These are phyloP conservation scores for Caenorhabditis japonica DNA, from an alignment of 2,888 invertebrate genomes.

Conservation along the genomic window DNA sequence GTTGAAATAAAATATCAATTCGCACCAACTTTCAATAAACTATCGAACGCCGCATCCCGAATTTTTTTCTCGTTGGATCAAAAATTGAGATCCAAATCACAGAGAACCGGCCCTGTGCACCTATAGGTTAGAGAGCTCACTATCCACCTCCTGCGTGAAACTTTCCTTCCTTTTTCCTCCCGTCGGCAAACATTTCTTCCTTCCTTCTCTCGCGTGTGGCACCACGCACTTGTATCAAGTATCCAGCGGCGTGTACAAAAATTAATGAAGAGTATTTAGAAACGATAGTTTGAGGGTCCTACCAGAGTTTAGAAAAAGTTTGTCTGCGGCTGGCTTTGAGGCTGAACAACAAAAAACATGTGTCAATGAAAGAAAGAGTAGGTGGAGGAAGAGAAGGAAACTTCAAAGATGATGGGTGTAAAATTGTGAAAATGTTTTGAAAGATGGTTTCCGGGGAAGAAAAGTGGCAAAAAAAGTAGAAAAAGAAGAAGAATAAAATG, in stretches of 20 bases:
- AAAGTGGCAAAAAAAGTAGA: background rate
- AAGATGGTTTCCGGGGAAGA: slow-evolving; percentile 28
- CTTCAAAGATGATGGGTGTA: slow-evolving; percentile 48
- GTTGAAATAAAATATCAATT: slow-evolving; percentile 2
- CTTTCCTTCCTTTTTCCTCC: slow-evolving; percentile 14
- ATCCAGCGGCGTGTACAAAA: slow-evolving; percentile 45
- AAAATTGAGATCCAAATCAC: slow-evolving; percentile 42
- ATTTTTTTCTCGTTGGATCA: slow-evolving; percentile 16
- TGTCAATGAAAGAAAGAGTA: slow-evolving; percentile 22
- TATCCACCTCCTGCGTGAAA: slow-evolving; percentile 39
- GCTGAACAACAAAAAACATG: slow-evolving; percentile 22
- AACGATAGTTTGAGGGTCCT: slow-evolving; percentile 9
- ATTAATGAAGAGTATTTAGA: slow-evolving; percentile 16
- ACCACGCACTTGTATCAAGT: slow-evolving; percentile 52
- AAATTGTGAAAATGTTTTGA: slow-evolving; percentile 43
- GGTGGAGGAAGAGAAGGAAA: slow-evolving; percentile 16
- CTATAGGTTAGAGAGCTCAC: slow-evolving; percentile 35
- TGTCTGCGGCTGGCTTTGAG: slow-evolving; percentile 35
- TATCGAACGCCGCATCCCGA: background rate
- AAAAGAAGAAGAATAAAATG: no score
- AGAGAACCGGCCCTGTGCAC: slow-evolving; percentile 21
- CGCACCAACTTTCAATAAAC: background rate
- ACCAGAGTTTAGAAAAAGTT: slow-evolving; percentile 31
- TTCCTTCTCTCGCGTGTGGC: slow-evolving; percentile 8
- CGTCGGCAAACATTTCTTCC: slow-evolving; percentile 43